Evolutionary conservation across 2,888 invertebrate genomes (phyloP).

Genomic region (Sympetrum striolatum): DNA sequence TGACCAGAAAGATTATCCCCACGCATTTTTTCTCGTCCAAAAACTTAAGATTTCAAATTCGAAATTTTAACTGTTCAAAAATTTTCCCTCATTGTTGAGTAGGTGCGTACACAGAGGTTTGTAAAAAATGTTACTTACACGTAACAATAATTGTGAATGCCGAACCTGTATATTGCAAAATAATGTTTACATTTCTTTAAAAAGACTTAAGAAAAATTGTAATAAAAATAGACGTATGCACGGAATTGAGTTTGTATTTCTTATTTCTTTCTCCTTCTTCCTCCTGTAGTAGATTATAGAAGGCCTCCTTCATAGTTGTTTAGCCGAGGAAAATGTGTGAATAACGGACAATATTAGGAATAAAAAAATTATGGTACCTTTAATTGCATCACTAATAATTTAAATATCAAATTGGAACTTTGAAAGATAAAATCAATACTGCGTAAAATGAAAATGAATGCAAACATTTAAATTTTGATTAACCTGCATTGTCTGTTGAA

Average conservation of each 20-base stretch:
- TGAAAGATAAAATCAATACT: no score
- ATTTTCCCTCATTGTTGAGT: conserved; percentile 13
- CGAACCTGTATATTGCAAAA: conserved; percentile 25
- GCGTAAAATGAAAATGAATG: no score
- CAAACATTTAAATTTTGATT: no score
- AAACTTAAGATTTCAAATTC: not conserved
- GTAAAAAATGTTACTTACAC: conserved; percentile 11
- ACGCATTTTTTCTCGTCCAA: not conserved
- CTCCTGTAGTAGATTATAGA: not conserved
- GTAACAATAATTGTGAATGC: conserved; percentile 20
- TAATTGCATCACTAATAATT: no score
- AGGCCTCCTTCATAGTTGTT: not conserved
- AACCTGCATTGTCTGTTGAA: no score
- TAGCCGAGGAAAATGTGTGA: no score
- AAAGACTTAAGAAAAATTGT: not conserved
- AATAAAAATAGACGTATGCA: conserved; percentile 28
- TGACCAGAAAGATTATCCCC: not conserved
- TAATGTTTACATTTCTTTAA: conserved; percentile 10
- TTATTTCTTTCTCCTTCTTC: not conserved
- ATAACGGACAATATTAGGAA: no score
- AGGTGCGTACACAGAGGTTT: not conserved
- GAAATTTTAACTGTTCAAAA: not conserved
- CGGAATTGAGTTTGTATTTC: not conserved
- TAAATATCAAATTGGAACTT: no score
- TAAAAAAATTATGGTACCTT: no score